Evolutionary conservation across 1,140 invertebrate genomes (phyloP).

Genomic region (Lordiphosa clarofinis): DNA sequence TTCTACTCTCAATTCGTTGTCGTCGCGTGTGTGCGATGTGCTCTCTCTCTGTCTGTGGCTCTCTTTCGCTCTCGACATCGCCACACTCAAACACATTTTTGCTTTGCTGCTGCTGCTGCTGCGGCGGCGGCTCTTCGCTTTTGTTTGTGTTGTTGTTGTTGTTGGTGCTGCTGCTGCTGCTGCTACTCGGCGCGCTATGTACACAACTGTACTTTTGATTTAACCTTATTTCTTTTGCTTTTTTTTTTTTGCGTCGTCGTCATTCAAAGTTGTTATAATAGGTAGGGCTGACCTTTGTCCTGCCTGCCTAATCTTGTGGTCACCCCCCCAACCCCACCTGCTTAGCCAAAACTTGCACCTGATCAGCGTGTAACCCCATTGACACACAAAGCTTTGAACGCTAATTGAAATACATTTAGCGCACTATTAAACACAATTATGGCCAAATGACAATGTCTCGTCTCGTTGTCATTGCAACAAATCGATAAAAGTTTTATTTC

Average conservation of each 20-base stretch:
- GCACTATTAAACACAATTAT: slow-evolving; percentile 75
- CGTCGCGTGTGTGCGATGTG: slow-evolving; percentile 67
- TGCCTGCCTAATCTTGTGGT: not conserved
- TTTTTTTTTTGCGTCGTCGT: slow-evolving; percentile 55
- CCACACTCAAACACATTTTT: slow-evolving; percentile 73
- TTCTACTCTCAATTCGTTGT: slow-evolving; percentile 46
- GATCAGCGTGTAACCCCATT: slow-evolving; percentile 21
- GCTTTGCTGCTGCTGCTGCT: slow-evolving; percentile 34
- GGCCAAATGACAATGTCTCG: slow-evolving; percentile 14
- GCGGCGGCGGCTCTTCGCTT: slow-evolving; percentile 43
- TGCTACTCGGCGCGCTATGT: slow-evolving; percentile 71
- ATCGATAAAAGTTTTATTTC: slow-evolving; percentile 39
- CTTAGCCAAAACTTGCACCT: slow-evolving; percentile 17
- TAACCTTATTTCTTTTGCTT: slow-evolving; percentile 73
- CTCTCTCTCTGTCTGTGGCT: slow-evolving; percentile 46
- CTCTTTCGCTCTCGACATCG: slow-evolving; percentile 57
- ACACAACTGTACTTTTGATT: slow-evolving; percentile 78
- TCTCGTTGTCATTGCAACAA: slow-evolving; percentile 33
- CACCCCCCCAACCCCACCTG: not conserved
- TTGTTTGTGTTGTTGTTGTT: slow-evolving; percentile 69
- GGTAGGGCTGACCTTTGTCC: slow-evolving; percentile 16
- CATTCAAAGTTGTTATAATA: slow-evolving; percentile 21
- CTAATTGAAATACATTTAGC: slow-evolving; percentile 74
- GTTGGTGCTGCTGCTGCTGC: slow-evolving; percentile 46
- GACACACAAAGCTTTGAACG: slow-evolving; percentile 43